Evolutionary conservation across 2,797 vertebrate genomes (phyloP), one percentile per base, ranked within the genome.

Genomic region (Epinephelus malabaricus): DNA sequence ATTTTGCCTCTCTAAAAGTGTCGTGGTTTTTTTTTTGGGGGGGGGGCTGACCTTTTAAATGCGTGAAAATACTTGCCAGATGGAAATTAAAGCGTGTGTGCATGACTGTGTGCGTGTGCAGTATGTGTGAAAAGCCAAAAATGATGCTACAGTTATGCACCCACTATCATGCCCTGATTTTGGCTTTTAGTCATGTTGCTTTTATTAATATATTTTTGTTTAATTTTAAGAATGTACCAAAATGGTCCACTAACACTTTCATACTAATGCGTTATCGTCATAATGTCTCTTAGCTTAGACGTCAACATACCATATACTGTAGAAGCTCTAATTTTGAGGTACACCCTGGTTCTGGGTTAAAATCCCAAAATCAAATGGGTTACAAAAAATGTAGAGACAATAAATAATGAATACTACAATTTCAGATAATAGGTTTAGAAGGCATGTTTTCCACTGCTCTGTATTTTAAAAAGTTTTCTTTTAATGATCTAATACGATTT

Each of bases 21-120:
- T 74, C 11, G 4, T 49, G 19, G 54, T 60, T 60, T 69, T 65
- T 54, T 76, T 53, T 21, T 0, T 12, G 15, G 58, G 5, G 25
- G 25, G 0, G 18, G 18, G 5, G 5, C 7, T 90, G 81, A 87
- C 86, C 79, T 86, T 87, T 82, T 69, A 75, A 83, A 73, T 71
- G 61, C 12, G 17, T 59, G 18, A 64, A 86, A 88, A 82, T 61
- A 54, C 47, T 62, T 45, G 23, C 34, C 62, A 69, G 69, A 72
- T 73, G 49, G 50, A 78, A 76, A 72, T 79, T 62, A 73, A 79
- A 79, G n/a, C 0, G 15, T 12, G 40, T 30, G 73, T 45, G 67
- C 30, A 34, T 47, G 54, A 38, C 13, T 11, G 55, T 46, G 67
- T 34, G 67, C n/a, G 49, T 66, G 47, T 50, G 69, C 34, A 53